phyloP scores from a whole-genome alignment of 2,113 vertebrate species.

The Percopsis transmontana region DNA sequence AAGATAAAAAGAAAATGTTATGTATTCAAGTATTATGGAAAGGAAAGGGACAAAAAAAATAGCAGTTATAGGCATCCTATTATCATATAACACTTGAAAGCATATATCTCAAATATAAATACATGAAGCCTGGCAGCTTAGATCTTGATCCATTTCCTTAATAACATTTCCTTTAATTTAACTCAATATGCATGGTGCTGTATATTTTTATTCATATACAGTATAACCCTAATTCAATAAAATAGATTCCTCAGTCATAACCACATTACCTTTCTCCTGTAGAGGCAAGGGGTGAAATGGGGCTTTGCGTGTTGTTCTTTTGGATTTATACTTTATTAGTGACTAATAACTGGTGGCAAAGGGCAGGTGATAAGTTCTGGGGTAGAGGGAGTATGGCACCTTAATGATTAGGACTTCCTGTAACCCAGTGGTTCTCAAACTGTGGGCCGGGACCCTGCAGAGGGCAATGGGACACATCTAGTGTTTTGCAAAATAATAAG shows the following conservation, averaged over 20 bases:
- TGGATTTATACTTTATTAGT: constrained; percentile 70
- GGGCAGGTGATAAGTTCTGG: constrained; percentile 72
- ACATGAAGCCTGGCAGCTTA: too few species aligned
- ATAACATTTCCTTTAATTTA: too few species aligned
- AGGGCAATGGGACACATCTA: too few species aligned
- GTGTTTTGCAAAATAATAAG: too few species aligned
- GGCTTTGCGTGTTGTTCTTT: neutral
- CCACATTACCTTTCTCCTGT: constrained; percentile 62
- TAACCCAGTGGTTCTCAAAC: neutral
- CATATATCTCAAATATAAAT: too few species aligned
- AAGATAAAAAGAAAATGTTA: neutral
- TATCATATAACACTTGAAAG: too few species aligned
- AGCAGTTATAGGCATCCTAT: too few species aligned
- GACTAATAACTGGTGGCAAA: constrained; percentile 72
- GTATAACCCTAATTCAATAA: neutral
- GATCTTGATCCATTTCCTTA: too few species aligned
- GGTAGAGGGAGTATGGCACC: constrained; percentile 24
- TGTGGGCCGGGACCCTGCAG: too few species aligned
- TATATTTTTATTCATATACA: neutral
- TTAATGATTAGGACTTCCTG: constrained; percentile 15
- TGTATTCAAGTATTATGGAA: too few species aligned
- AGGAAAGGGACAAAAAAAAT: too few species aligned
- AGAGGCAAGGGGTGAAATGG: constrained; percentile 25
- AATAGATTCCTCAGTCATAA: neutral
- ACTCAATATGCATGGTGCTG: neutral